Conservation (phyloP, 2,113 vertebrate species). For the Varanus komodoensis region DNA sequence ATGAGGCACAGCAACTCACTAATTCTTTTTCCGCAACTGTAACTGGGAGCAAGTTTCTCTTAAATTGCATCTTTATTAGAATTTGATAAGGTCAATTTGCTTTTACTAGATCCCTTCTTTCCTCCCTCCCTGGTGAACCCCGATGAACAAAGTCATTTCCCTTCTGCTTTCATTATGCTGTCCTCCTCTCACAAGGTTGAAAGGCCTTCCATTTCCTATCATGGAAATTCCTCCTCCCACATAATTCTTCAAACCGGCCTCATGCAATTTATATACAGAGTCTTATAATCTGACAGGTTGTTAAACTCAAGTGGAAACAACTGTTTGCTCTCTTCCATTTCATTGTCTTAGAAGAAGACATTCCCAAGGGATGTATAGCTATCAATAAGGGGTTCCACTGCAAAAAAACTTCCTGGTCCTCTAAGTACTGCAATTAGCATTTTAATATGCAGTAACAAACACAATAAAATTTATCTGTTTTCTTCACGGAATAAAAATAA, state of each 20-base stretch:
- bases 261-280: background rate
- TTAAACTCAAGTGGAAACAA: conserved; percentile 9
- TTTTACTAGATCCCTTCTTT: background rate
- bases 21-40: background rate
- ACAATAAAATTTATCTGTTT: conserved; percentile 65
- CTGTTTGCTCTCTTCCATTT: conserved; percentile 41
- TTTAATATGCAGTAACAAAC: conserved; percentile 55
- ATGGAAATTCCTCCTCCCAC: conserved; percentile 28
- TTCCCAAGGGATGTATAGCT: conserved; percentile 50
- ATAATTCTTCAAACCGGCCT: conserved; percentile 24
- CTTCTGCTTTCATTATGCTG: background rate
- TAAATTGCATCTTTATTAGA: background rate
- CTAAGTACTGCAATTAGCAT: conserved; percentile 57
- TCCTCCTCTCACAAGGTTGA: background rate
- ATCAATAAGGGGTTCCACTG: conserved; percentile 42
- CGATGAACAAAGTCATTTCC: background rate
- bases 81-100: background rate
- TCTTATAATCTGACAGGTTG: conserved; percentile 2
- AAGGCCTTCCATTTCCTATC: background rate
- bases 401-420: conserved; percentile 44
- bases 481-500: conserved; percentile 70
- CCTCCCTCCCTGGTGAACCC: background rate
- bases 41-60: background rate
- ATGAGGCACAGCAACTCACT: background rate
- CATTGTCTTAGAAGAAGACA: conserved; percentile 33